These are phyloP conservation scores for Morpho deidamia DNA, from an alignment of 2,888 invertebrate species.

Conservation along the genomic window DNA sequence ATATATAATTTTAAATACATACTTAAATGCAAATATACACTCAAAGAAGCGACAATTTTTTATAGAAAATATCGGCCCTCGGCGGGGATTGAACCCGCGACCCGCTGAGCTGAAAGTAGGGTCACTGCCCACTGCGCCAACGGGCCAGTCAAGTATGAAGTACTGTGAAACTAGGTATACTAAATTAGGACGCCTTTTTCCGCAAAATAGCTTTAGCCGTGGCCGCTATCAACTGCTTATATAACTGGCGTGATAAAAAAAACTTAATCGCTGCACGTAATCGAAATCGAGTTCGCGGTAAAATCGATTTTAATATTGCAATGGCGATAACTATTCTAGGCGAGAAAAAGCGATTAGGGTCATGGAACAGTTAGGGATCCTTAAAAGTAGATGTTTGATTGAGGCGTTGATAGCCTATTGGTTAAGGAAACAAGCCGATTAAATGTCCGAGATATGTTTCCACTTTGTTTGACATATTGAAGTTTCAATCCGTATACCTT, in stretches of 20 bases:
- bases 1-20: no score
- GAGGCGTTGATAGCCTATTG: neutral
- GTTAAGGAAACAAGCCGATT: no score
- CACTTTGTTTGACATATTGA: no score
- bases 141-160: no score
- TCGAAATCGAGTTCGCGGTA: slow-evolving; percentile 16
- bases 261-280: slow-evolving; percentile 14
- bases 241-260: neutral
- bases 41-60: no score
- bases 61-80: no score
- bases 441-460: no score
- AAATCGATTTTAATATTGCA: slow-evolving; percentile 18
- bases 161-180: neutral
- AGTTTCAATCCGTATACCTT: no score
- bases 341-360: slow-evolving; percentile 12
- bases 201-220: neutral
- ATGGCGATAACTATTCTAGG: slow-evolving; percentile 8
- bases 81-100: no score
- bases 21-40: no score
- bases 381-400: neutral
- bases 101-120: no score
- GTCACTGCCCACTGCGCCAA: no score
- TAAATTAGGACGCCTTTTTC: neutral
- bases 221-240: neutral
- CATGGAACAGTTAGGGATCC: slow-evolving; percentile 8